These are phyloP conservation scores for Philotrypesis tridentata DNA, from an alignment of 1,140 invertebrate genomes.

Conservation along the genomic window DNA sequence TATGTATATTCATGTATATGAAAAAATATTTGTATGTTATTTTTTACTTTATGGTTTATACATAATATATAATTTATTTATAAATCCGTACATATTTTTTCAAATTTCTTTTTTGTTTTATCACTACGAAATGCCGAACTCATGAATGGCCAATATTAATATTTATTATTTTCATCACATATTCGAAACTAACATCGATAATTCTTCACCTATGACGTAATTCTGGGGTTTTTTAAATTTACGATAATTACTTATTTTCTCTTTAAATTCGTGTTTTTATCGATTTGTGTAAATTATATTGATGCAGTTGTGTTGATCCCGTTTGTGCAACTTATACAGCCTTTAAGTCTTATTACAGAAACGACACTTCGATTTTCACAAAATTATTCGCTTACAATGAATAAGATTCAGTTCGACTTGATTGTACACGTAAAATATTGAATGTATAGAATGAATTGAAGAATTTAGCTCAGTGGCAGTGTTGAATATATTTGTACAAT, in stretches of 20 bases:
- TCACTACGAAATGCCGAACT: constrained; percentile 21
- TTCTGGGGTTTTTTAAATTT: neutral
- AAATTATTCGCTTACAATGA: constrained; percentile 19
- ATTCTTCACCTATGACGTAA: neutral
- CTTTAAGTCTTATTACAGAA: constrained; percentile 45
- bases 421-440: neutral
- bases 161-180: constrained; percentile 9
- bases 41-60: constrained; percentile 14
- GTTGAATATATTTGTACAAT: constrained; percentile 15
- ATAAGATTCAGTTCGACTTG: constrained; percentile 32
- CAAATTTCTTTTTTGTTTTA: constrained; percentile 13
- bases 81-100: constrained; percentile 32
- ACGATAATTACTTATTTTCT: constrained; percentile 19
- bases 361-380: constrained; percentile 24
- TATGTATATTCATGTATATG: constrained; percentile 8
- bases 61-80: constrained; percentile 16
- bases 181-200: constrained; percentile 6
- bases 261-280: constrained; percentile 14
- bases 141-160: constrained; percentile 5
- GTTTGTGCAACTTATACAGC: constrained; percentile 56
- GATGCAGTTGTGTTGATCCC: constrained; percentile 61
- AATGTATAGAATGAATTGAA: neutral
- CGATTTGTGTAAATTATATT: constrained; percentile 18
- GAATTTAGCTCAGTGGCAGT: constrained; percentile 12
- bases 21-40: constrained; percentile 29